Base-by-base conservation (phyloP, 2,888 invertebrate genomes). In the Lithophane semibrunnea region DNA sequence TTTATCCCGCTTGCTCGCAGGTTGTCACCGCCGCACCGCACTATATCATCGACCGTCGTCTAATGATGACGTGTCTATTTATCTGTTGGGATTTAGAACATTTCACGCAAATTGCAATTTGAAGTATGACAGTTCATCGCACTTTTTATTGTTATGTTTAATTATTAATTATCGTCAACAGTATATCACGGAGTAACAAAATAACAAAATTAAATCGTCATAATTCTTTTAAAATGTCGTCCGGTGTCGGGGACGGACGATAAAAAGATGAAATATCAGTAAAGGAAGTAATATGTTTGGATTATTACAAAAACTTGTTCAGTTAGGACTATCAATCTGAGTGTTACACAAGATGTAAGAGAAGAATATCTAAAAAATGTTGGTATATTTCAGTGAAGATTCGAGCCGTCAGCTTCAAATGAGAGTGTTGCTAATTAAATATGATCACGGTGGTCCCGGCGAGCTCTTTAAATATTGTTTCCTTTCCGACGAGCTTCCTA, bases 21-120 rank as follows among this genome's bases (percentile, higher is more conserved):
- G 92, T 92, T 95, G 96, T 95, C 95, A 94, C 92, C 90, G 86
- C 82, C 82, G 87, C 87, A 87, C 89, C 73, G 94, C 94, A 95
- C 93, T 96, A 93, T 95, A 94, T 96, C 96, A 96, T 95, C 93
- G 89, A 89, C 90, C 89, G 92, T 93, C 93, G 92, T 92, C 93
- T 93, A 93, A 94, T 92, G 93, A 93, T 94, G 95, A 96, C 94
- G 95, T 94, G 92, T 95, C 93, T 94, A 94, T 96, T 94, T 92
- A 92, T 94, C 92, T 91, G 91, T 89, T 90, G 82, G 91, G 93
- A 92, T 93, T 93, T 93, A 92, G 92, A 91, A 90, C 90, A 90
- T 92, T 93, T 93, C 91, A 90, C 91, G 90, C 92, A 93, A 93
- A 93, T 93, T 92, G 93, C 92, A 91, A 90, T 90, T 92, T 93